Base-by-base conservation (phyloP, 2,888 invertebrate genomes). In the Polydrusus pterygomalis region DNA sequence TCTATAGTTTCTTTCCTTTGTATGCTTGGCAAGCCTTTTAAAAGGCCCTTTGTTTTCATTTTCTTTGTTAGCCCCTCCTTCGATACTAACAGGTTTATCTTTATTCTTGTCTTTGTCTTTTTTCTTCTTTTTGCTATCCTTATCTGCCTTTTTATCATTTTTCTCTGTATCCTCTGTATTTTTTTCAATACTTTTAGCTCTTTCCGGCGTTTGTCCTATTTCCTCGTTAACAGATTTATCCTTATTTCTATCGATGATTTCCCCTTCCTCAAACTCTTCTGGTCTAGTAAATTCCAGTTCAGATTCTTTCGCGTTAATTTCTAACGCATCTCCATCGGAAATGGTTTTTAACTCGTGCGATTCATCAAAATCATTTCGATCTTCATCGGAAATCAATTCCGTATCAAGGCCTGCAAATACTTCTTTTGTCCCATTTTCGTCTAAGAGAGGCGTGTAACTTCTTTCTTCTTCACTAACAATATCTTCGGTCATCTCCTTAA, bases 1-100 rank as follows among this genome's bases (percentile, higher is more conserved):
- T 8, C 96, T 90, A 84, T 96, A 96, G 83, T 92, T 95, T 76
- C 94, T 89, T 82, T 93, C 95, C 85, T 94, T 95, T 82, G 89
- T 90, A 81, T 89, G 90, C 80, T 89, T 89, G 80, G 88, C 89
- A 84, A 82, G 76, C 88, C 86, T 78, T 60, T 86, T 87, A 87
- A 96, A 96, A 0, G 91, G 87, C 25, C 89, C 89, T 75, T 88
- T 89, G 0, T 85, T 34, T 8, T 78, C 64, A 38, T 77, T 77
- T 70, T 84, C 84, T 77, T 86, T 80, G n/a, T 81, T 88, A 88
- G 82, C 88, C 6, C 89, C 88, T 1, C 15, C 62, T n/a, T 60
- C 70, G 20, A 11, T 11, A 64, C 15, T 64, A 49, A 7, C 17
- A 25, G 20, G 20, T 34, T 34, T 60, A 60, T 60, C 58, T 17